Percentiles rank a stretch among this genome's conserved stretches.
phyloP scores from a whole-genome alignment of 2,888 invertebrate species.

The Tolmerus cingulatus region DNA sequence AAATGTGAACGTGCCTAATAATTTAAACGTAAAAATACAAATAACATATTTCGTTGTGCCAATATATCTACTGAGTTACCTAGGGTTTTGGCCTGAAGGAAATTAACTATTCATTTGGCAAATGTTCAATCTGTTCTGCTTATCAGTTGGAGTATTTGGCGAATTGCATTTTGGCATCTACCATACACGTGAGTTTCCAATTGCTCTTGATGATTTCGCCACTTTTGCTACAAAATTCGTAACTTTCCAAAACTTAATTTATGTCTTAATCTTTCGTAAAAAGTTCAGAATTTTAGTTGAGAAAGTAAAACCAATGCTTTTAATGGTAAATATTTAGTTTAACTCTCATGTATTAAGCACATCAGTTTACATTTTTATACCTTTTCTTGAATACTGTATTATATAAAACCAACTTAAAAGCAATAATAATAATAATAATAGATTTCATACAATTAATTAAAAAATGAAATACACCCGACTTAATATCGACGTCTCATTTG shows the following conservation, averaged over 20 bases:
- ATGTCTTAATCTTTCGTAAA: conserved; percentile 52
- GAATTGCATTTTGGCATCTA: conserved; percentile 56
- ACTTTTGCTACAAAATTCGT: conserved; percentile 58
- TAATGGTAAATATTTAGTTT: neutral
- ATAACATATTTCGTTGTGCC: conserved; percentile 46
- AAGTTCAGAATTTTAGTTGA: neutral
- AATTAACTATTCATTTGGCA: conserved; percentile 52
- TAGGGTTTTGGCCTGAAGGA: conserved; percentile 58
- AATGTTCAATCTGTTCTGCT: conserved; percentile 52
- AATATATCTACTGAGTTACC: conserved; percentile 53
- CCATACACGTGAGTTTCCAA: conserved; percentile 53
- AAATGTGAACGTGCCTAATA: neutral
- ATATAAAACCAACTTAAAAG: too few relatives aligned
- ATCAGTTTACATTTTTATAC: neutral
- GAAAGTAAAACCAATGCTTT: neutral
- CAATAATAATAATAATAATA: too few relatives aligned
- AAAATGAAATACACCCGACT: too few relatives aligned
- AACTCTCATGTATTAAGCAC: neutral
- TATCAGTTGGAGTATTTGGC: conserved; percentile 55
- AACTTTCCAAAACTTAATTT: conserved; percentile 56
- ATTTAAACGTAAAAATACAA: neutral
- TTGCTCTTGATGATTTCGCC: conserved; percentile 59
- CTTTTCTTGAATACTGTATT: too few relatives aligned
- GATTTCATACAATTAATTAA: too few relatives aligned
- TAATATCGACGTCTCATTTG: too few relatives aligned